Evolutionary conservation across 1,140 invertebrate genomes (phyloP).

Genomic region (Intoshia linei): DNA sequence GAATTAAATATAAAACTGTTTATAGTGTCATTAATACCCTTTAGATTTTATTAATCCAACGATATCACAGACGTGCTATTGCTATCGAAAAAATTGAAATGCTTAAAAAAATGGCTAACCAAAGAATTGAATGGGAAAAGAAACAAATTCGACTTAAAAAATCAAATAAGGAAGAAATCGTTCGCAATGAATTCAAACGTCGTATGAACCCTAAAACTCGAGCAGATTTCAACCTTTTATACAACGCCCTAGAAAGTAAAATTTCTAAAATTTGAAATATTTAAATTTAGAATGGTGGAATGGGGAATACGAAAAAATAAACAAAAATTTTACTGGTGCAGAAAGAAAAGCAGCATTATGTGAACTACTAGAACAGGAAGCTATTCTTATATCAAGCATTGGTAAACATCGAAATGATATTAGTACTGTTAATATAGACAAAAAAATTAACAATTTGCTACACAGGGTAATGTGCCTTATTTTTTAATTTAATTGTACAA

Average conservation of each 20-base stretch:
- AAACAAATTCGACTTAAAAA: constrained; percentile 14
- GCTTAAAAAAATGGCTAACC: constrained; percentile 11
- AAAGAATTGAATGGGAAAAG: constrained; percentile 16
- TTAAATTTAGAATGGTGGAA: constrained; percentile 16
- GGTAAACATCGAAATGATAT: constrained; percentile 18
- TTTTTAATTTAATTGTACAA: too few relatives aligned
- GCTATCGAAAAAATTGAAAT: constrained; percentile 8
- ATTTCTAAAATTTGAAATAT: constrained; percentile 3
- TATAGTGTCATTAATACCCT: not conserved
- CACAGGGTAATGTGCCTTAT: constrained; percentile 15
- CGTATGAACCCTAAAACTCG: constrained; percentile 21
- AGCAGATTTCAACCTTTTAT: constrained; percentile 22
- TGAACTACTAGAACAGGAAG: constrained; percentile 22
- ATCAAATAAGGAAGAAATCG: constrained; percentile 20
- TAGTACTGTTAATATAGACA: constrained; percentile 15
- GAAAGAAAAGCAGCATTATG: constrained; percentile 21
- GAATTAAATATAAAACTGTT: not conserved
- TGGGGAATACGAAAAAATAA: constrained; percentile 19
- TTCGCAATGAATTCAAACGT: constrained; percentile 13
- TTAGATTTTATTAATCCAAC: constrained; percentile 9
- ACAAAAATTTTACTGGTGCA: constrained; percentile 13
- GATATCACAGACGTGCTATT: constrained; percentile 11
- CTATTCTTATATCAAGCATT: constrained; percentile 20
- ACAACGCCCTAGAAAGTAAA: constrained; percentile 21
- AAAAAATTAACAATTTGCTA: constrained; percentile 17